These are phyloP conservation scores for Aplodontia rufa DNA, from an alignment of 2,113 vertebrate genomes.

Conservation along the genomic window DNA sequence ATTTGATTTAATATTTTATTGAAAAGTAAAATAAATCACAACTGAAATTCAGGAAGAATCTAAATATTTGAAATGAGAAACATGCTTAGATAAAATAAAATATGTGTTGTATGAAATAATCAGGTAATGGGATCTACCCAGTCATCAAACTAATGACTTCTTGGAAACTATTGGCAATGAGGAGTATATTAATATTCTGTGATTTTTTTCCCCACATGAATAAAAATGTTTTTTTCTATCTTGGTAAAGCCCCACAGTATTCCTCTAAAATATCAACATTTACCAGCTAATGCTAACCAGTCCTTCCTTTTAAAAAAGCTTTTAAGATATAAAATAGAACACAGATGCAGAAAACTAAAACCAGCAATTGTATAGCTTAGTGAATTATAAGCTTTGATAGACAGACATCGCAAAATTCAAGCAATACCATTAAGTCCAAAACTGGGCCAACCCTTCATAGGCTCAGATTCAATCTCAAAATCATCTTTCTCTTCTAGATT, in stretches of 20 bases:
- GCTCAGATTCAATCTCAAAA: background rate
- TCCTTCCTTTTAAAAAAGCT: background rate
- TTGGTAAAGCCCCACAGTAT: background rate
- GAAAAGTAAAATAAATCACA: background rate
- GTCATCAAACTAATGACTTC: background rate
- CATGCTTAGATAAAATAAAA: background rate
- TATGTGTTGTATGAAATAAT: background rate
- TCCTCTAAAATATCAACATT: background rate
- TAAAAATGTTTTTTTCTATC: background rate
- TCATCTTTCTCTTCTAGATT: background rate
- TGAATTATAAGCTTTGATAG: background rate
- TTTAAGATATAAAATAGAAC: conserved; percentile 2
- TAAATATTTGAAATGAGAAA: background rate
- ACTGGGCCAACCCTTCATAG: background rate
- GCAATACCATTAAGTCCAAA: background rate
- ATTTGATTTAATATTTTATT: background rate
- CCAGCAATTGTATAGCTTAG: background rate
- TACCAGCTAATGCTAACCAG: background rate
- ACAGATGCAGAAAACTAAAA: background rate
- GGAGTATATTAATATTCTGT: background rate
- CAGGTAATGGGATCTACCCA: background rate
- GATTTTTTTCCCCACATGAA: background rate
- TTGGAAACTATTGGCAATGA: background rate
- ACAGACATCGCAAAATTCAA: background rate
- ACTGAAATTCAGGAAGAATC: background rate